These are phyloP conservation scores for Dendronephthya gigantea DNA, from an alignment of 64 coral and sea anemone species.

Conservation along the genomic window DNA sequence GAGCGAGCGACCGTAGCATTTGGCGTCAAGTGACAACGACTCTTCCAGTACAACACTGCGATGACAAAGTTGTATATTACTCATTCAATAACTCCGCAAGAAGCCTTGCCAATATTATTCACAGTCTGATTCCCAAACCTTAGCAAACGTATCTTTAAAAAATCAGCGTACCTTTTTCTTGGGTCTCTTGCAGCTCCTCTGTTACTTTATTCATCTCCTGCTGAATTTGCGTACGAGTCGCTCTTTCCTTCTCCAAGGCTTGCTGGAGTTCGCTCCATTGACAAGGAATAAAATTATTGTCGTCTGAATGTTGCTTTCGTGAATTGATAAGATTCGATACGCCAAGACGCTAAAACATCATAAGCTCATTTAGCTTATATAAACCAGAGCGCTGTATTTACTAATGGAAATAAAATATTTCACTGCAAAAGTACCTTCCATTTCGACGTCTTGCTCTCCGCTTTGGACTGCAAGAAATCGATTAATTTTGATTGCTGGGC, in stretches of 20 bases:
- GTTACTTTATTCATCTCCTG: conserved; percentile 73
- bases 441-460: conserved; percentile 54
- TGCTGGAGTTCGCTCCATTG: conserved; percentile 96
- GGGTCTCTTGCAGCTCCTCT: conserved; percentile 51
- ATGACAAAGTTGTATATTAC: too few relatives aligned
- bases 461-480: conserved; percentile 88
- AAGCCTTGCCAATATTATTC: too few relatives aligned
- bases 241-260: conserved; percentile 83
- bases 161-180: conserved; percentile 57
- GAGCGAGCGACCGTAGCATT: background rate
- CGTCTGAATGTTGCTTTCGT: conserved; percentile 69
- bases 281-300: conserved; percentile 64
- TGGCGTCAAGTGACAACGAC: background rate
- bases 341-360: background rate
- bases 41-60: background rate
- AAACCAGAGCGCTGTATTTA: background rate
- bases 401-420: too few relatives aligned
- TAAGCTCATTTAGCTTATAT: too few relatives aligned
- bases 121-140: too few relatives aligned
- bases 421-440: background rate
- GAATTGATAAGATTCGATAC: conserved; percentile 23
- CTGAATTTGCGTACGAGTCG: conserved; percentile 62
- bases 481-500: conserved; percentile 93
- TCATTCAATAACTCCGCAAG: too few relatives aligned
- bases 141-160: too few relatives aligned